Percentiles rank a stretch among this genome's conserved stretches.
phyloP scores from a whole-genome alignment of 2,888 invertebrate species.

The Falcaria lacertinaria region DNA sequence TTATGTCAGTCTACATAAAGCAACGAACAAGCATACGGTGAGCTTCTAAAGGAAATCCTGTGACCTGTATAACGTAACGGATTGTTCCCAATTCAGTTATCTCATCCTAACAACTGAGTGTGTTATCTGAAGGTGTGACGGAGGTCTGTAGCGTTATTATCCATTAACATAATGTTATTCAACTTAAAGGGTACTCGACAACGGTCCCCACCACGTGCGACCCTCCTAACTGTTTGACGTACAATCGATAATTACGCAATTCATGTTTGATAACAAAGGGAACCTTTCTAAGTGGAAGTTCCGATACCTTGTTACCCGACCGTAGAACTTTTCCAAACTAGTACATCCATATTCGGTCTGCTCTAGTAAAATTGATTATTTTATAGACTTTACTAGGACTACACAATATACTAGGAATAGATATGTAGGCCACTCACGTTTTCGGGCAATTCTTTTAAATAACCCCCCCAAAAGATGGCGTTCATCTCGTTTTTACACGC shows the following conservation, averaged over 20 bases:
- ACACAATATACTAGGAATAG: too few relatives aligned
- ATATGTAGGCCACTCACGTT: too few relatives aligned
- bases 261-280: neutral
- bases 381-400: too few relatives aligned
- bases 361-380: too few relatives aligned
- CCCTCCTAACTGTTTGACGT: neutral
- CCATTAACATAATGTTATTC: neutral
- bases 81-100: neutral
- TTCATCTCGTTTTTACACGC: too few relatives aligned
- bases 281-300: neutral
- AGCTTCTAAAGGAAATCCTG: neutral
- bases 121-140: neutral
- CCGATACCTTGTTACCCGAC: neutral
- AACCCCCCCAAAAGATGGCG: too few relatives aligned
- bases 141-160: neutral
- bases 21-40: neutral
- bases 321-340: neutral
- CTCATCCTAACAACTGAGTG: neutral
- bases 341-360: too few relatives aligned
- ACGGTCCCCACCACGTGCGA: neutral
- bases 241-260: neutral
- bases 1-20: neutral
- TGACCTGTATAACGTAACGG: neutral
- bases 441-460: too few relatives aligned
- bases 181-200: neutral